Evolutionary conservation across 2,888 invertebrate species (phyloP).

Genomic region (Drosophila phalerata): DNA sequence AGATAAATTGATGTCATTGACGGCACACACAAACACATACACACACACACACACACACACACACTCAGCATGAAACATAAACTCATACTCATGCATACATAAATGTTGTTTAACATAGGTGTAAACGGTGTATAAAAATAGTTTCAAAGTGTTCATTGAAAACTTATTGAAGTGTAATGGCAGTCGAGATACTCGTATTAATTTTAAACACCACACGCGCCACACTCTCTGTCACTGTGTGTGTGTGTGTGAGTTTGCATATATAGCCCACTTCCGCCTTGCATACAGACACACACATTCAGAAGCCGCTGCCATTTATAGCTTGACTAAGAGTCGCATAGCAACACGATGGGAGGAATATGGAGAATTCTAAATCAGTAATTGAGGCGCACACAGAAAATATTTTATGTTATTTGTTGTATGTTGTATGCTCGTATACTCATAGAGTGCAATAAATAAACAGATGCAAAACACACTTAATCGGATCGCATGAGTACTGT

Average conservation of each 20-base stretch:
- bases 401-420: no score
- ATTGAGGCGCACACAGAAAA: constrained; percentile 26
- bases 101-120: constrained; percentile 53
- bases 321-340: constrained; percentile 23
- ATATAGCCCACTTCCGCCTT: constrained; percentile 35
- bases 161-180: constrained; percentile 74
- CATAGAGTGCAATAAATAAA: constrained; percentile 48
- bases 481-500: constrained; percentile 1
- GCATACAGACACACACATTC: constrained; percentile 13
- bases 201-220: constrained; percentile 61
- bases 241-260: constrained; percentile 48
- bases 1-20: constrained; percentile 60
- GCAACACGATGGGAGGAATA: constrained; percentile 23
- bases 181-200: constrained; percentile 65
- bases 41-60: constrained; percentile 18
- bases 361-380: constrained; percentile 52
- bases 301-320: constrained; percentile 50
- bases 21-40: constrained; percentile 15
- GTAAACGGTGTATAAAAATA: constrained; percentile 75
- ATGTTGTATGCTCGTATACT: background rate
- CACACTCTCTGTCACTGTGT: background rate
- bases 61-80: constrained; percentile 2
- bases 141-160: constrained; percentile 79
- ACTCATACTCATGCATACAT: constrained; percentile 8
- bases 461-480: constrained; percentile 17